Evolutionary conservation across 1,140 invertebrate genomes (phyloP).

Genomic region (Drosophila azteca): DNA sequence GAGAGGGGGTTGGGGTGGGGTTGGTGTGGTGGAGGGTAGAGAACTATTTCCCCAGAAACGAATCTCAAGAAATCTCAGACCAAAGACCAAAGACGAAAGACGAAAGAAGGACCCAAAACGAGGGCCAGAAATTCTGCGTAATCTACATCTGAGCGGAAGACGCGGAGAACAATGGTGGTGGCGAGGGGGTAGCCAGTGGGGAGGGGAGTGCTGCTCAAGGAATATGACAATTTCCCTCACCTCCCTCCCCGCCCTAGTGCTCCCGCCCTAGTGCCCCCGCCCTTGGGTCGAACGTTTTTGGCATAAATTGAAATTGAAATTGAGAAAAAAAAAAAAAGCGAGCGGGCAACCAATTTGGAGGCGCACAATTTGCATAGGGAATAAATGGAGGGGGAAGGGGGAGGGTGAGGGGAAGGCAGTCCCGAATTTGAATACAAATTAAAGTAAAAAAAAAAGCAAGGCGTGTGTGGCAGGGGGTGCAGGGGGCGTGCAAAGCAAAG

Average conservation of each 20-base stretch:
- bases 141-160: slow-evolving; percentile 56
- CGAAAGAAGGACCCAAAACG: slow-evolving; percentile 45
- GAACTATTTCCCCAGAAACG: slow-evolving; percentile 55
- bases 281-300: slow-evolving; percentile 33
- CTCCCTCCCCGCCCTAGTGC: no score
- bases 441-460: slow-evolving; percentile 3
- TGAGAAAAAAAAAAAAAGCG: slow-evolving; percentile 28
- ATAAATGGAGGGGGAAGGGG: not conserved
- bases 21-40: not conserved
- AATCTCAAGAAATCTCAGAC: slow-evolving; percentile 58
- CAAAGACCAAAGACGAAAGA: slow-evolving; percentile 26
- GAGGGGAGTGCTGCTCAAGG: slow-evolving; percentile 29
- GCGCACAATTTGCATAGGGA: slow-evolving; percentile 54
- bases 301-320: slow-evolving; percentile 72
- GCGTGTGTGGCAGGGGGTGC: no score
- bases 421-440: slow-evolving; percentile 35
- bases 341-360: slow-evolving; percentile 32
- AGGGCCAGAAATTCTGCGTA: slow-evolving; percentile 68
- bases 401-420: not conserved
- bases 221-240: slow-evolving; percentile 25
- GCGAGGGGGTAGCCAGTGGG: slow-evolving; percentile 11
- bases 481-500: not conserved
- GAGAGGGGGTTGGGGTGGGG: slow-evolving; percentile 4
- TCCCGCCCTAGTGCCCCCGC: no score
- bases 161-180: slow-evolving; percentile 28